Evolutionary conservation across 2,113 vertebrate genomes (phyloP), one percentile per base, ranked within the genome.

Genomic region (Dendrocopos noguchii): DNA sequence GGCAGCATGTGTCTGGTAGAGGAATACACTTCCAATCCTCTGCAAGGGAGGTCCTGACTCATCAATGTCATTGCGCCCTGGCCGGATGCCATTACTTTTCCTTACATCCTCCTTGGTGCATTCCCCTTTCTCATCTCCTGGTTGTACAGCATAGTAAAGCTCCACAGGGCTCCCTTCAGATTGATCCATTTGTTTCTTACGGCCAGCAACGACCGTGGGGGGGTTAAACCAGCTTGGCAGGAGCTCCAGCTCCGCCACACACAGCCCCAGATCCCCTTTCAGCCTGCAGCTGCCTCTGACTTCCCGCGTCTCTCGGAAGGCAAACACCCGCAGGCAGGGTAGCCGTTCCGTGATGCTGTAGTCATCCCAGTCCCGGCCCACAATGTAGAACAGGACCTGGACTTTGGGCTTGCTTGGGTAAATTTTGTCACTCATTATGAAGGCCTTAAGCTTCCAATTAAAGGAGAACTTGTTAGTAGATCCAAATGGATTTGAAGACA

Each of bases 1-100:
- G 52, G 96, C 97, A 44, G 94, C 97, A 1, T 25, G 97, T 2
- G 97, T 97, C 97, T 98, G 98, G 70, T 98, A 98, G 5, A 99
- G 99, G 60, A 98, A 98, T 21, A 99, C 98, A 3, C 98, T 99
- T 18, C 98, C 99, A 7, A 99, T 99, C 90, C 98, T 98, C 95
- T 98, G 98, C 98, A 99, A 96, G 28, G 98, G 98, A 4, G 98
- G 98, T 10, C 98, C 97, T 0, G 98, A 78, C 73, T 98, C 98
- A 13, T 98, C 98, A 1, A 96, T 21, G 60, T 98, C 97, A 1
- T 87, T 94, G 53, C 46, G 98, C 63, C 97, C 98, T 4, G 53
- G 46, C 34, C 95, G 89, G 18, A 88, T 24, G 4, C 96, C 97
- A 17, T 15, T 94, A 46, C 81, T 90, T 81, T 96, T 97, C 76